Base-by-base conservation (phyloP, 2,888 invertebrate species). In the Bedellia somnulentella region DNA sequence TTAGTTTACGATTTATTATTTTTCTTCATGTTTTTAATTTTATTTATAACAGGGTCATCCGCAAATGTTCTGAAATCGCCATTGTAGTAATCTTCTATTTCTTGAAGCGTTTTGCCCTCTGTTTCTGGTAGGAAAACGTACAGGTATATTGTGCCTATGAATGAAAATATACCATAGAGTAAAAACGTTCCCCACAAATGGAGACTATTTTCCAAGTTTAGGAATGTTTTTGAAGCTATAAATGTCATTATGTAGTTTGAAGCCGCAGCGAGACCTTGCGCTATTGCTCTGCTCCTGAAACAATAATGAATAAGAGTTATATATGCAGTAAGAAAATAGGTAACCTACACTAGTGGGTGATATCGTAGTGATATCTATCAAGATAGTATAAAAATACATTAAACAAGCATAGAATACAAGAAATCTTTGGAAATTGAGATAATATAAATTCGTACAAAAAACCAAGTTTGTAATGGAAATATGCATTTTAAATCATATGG, bases 91-190 rank as follows among this genome's bases (percentile, higher is more conserved):
- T 54, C 52, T 51, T 80, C 79, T 10, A 80, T 79, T 49, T 79
- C 77, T n/a, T 64, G 57, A 9, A 80, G 47, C 13, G 67, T 44
- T 35, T 61, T 75, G 4, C 60, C 67, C 42, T 81, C 80, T 1
- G 81, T 81, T 49, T 81, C 80, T 14, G 79, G 79, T 34, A 81
- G 40, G 36, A 61, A 67, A 39, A 78, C 62, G 42, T 78, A 80
- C 4, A 80, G 53, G 38, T 75, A 78, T 1, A 77, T 30, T 1
- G 75, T 60, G 23, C 80, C 80, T 2, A 75, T 30, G 9, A 75
- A 45, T 3, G 68, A 73, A 10, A 75, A 53, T 4, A 44, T 38
- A 8, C 75, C 59, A 43, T 79, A 80, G 3, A 79, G 39, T 26
- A 57, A 67, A 38, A 78, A 78, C 0, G 76, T 57, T 1, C 80